Evolutionary conservation across 2,797 vertebrate genomes (phyloP), one percentile per base, ranked within the genome.

Genomic region (Heteromormyrus szaboi): DNA sequence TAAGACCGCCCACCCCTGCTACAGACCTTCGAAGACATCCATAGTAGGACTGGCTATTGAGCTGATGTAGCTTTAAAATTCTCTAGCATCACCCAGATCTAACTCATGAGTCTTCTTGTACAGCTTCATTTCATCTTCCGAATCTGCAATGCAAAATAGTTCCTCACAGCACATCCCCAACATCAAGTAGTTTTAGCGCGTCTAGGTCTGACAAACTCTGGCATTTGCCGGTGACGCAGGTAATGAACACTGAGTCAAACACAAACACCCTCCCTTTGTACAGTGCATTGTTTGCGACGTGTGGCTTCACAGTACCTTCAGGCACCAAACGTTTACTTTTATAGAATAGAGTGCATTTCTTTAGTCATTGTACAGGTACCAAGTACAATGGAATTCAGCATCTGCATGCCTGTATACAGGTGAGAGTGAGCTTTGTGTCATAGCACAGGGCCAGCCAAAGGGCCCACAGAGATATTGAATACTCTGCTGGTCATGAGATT

Each of bases 61-160:
- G 44, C n/a, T 11, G 44, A 50, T 48, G 19, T 12, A 11, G 7
- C 46, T 48, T 83, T 48, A 12, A 83, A 46, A 46, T 25, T 25
- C 79, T 83, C 37, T 22, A 48, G 19, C 41, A 3, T 29, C 6
- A 0, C 19, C 9, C 81, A 48, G n/a, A 11, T 50, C 25, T 19
- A 84, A 84, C n/a, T 19, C 19, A 22, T 83, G 76, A 72, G 37
- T 44, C 6, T 17, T 79, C 17, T 44, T 44, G 5, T 46, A n/a
- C 2, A 46, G 41, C 19, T n/a, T 19, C 3, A 17, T 41, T 46
- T 81, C 72, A 19, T 41, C 19, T 46, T 81, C 76, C 2, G 3
- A 81, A 22, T 81, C 41, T 81, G 76, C 76, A 81, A 81, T 81
- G 76, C 76, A 81, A 81, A 81, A 81, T 37, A 46, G 6, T 81